phyloP scores from a whole-genome alignment of 92 coral and sea anemone genomes.

The Montipora capitata region DNA sequence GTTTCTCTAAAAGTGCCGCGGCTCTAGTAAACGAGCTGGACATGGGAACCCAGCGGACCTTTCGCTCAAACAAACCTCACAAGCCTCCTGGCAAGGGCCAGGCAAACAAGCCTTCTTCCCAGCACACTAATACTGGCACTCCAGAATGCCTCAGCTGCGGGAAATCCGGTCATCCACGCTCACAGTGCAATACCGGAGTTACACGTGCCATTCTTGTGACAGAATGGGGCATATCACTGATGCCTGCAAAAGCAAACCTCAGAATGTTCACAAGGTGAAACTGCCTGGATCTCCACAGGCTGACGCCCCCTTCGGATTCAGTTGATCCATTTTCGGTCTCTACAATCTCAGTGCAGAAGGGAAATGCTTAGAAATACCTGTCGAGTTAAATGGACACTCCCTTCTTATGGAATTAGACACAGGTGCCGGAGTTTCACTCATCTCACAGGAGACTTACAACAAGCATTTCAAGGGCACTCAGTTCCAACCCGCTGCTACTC shows the following conservation, averaged over 20 bases:
- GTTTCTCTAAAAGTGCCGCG: constrained; percentile 10
- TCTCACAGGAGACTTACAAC: constrained; percentile 61
- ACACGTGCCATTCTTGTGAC: constrained; percentile 40
- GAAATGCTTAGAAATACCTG: constrained; percentile 58
- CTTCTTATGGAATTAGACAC: constrained; percentile 71
- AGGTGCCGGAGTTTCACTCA: constrained; percentile 59
- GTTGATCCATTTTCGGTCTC: constrained; percentile 44
- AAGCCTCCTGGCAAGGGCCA: constrained; percentile 27
- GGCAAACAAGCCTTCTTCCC: background rate
- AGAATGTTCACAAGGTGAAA: constrained; percentile 27
- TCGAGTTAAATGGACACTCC: constrained; percentile 49
- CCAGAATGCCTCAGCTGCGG: constrained; percentile 52
- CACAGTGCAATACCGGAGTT: constrained; percentile 48
- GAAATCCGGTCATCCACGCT: constrained; percentile 34
- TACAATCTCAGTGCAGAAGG: constrained; percentile 34
- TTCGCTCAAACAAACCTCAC: background rate
- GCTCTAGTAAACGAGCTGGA: constrained; percentile 10
- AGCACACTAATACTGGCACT: background rate
- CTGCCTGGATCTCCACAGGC: constrained; percentile 33
- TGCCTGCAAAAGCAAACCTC: constrained; percentile 32
- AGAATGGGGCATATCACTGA: constrained; percentile 22
- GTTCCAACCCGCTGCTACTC: too few species aligned
- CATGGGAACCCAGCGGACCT: background rate
- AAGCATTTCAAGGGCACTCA: background rate
- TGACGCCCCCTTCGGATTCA: background rate